phyloP scores from a whole-genome alignment of 2,888 invertebrate genomes.

The Brachypalpus laphriformis region DNA sequence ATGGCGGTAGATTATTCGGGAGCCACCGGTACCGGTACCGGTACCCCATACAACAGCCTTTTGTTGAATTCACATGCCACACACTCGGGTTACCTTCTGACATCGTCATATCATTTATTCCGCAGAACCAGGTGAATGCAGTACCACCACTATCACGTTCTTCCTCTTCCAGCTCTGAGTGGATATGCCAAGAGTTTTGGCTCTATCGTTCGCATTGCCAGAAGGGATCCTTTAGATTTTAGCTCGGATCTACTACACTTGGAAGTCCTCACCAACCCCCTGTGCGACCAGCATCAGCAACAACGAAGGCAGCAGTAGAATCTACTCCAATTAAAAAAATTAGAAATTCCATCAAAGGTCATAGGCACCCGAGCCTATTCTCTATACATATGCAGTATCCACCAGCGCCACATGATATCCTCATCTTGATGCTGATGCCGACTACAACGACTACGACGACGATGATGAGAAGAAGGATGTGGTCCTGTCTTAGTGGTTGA shows the following conservation, averaged over 20 bases:
- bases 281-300: not conserved
- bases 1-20: conserved; percentile 65
- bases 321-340: conserved; percentile 72
- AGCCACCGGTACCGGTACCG: conserved; percentile 30
- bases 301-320: conserved; percentile 36
- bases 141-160: conserved; percentile 43
- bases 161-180: conserved; percentile 72
- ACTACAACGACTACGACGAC: conserved; percentile 29
- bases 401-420: conserved; percentile 8
- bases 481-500: conserved; percentile 74
- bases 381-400: conserved; percentile 61
- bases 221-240: conserved; percentile 67
- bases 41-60: conserved; percentile 63
- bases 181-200: conserved; percentile 70
- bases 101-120: conserved; percentile 66
- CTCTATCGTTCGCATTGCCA: conserved; percentile 70
- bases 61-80: conserved; percentile 69
- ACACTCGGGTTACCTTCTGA: conserved; percentile 50
- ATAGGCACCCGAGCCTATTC: conserved; percentile 71
- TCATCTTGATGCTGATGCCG: conserved; percentile 9
- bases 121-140: conserved; percentile 54
- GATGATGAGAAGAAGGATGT: conserved; percentile 68
- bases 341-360: conserved; percentile 74
- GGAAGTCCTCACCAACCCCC: conserved; percentile 17
- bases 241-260: conserved; percentile 65